Evolutionary conservation across 2,888 invertebrate species (phyloP).

Genomic region (Calliopum simillimum): DNA sequence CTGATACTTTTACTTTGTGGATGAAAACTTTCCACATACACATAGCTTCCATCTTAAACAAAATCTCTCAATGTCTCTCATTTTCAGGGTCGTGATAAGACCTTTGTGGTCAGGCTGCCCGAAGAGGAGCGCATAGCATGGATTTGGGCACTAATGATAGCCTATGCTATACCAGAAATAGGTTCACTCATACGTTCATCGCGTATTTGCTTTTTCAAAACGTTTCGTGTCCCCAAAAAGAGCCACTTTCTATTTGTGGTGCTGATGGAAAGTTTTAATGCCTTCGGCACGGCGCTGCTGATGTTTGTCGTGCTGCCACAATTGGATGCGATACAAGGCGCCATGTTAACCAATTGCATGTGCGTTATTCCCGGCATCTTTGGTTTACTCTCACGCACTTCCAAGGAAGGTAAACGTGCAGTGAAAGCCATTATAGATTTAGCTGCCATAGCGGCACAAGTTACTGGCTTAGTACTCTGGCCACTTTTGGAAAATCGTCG

Average conservation of each 20-base stretch:
- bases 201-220: slow-evolving; percentile 92
- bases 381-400: slow-evolving; percentile 84
- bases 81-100: slow-evolving; percentile 83
- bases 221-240: slow-evolving; percentile 77
- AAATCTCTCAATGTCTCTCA: slow-evolving; percentile 23
- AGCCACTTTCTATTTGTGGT: slow-evolving; percentile 72
- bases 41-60: too few relatives aligned
- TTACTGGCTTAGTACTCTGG: slow-evolving; percentile 92
- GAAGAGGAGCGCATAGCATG: slow-evolving; percentile 89
- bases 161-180: slow-evolving; percentile 89
- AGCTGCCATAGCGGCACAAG: slow-evolving; percentile 87
- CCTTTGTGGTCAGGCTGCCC: slow-evolving; percentile 83
- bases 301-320: slow-evolving; percentile 91
- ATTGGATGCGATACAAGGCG: slow-evolving; percentile 92
- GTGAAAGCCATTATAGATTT: slow-evolving; percentile 86
- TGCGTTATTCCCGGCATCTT: slow-evolving; percentile 84
- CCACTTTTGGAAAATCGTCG: slow-evolving; percentile 83
- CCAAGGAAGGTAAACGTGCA: slow-evolving; percentile 82
- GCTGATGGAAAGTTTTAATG: slow-evolving; percentile 88
- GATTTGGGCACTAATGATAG: slow-evolving; percentile 92
- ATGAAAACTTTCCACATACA: not conserved
- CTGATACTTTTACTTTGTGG: not conserved
- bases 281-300: slow-evolving; percentile 86
- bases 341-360: slow-evolving; percentile 95
- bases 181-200: slow-evolving; percentile 86